Conservation (phyloP, 2,888 invertebrate species). For the Exocentrus adspersus region DNA sequence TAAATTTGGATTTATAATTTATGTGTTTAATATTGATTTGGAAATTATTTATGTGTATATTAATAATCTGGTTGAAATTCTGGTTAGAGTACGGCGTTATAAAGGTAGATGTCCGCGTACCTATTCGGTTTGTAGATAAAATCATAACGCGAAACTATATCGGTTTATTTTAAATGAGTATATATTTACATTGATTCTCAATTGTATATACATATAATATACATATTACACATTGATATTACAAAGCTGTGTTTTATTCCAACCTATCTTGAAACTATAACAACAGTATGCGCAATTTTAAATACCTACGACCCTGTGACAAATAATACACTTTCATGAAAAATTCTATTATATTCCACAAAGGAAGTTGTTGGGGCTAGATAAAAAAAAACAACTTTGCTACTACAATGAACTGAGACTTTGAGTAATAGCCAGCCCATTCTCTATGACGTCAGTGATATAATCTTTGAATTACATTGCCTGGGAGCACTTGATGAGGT, state of each 20-base stretch:
- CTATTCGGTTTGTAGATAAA: constrained; percentile 46
- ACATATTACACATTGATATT: constrained; percentile 50
- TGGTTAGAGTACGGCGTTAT: constrained; percentile 36
- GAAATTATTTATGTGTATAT: constrained; percentile 26
- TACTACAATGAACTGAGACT: constrained; percentile 9
- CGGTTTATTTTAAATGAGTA: constrained; percentile 41
- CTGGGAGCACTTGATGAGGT: constrained; percentile 19
- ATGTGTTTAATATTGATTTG: constrained; percentile 23
- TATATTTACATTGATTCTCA: constrained; percentile 50
- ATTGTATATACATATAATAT: constrained; percentile 49
- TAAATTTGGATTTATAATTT: constrained; percentile 28
- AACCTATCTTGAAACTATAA: background rate
- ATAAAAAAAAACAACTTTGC: constrained; percentile 1
- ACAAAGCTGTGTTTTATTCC: constrained; percentile 42
- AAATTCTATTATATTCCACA: constrained; percentile 8
- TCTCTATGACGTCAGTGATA: constrained; percentile 33
- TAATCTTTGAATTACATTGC: constrained; percentile 32
- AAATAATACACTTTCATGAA: background rate
- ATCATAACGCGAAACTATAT: constrained; percentile 36
- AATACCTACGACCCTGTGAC: background rate
- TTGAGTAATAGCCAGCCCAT: constrained; percentile 20
- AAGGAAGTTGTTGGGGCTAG: constrained; percentile 10
- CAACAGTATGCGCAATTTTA: background rate
- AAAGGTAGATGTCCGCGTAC: constrained; percentile 42
- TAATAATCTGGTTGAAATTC: constrained; percentile 34